These are phyloP conservation scores for Centrocercus urophasianus DNA, from an alignment of 2,113 vertebrate species.

Conservation along the genomic window DNA sequence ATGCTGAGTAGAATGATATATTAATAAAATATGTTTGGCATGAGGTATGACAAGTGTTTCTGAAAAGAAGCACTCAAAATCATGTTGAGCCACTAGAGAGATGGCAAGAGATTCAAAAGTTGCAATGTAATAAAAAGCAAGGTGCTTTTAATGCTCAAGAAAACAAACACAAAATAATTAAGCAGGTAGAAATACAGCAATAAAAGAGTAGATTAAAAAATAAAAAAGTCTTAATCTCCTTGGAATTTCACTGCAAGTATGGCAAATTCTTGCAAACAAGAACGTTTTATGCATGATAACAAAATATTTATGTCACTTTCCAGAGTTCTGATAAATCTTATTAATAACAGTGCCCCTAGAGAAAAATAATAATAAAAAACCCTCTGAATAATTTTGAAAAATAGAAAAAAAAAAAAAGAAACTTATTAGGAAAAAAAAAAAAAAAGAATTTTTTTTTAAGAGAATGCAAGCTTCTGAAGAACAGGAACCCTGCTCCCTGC, in stretches of 20 bases:
- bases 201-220: not conserved
- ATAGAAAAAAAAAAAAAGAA: not conserved
- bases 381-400: not conserved
- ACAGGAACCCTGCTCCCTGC: not conserved
- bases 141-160: not conserved
- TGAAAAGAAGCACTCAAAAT: not conserved
- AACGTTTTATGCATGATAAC: not conserved
- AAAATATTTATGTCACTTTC: not conserved
- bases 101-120: rapidly evolving
- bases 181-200: not conserved
- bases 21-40: not conserved
- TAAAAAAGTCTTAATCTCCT: not conserved
- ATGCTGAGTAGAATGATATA: not conserved
- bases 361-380: not conserved
- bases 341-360: not conserved
- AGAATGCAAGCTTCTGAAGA: not conserved
- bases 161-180: not conserved
- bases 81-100: not conserved
- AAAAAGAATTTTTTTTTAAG: not conserved
- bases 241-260: not conserved
- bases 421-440: not conserved
- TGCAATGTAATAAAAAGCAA: not conserved
- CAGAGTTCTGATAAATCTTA: not conserved
- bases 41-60: not conserved
- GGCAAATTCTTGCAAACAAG: not conserved